Conservation (phyloP, 2,888 invertebrate species). For the Bibio marci region DNA sequence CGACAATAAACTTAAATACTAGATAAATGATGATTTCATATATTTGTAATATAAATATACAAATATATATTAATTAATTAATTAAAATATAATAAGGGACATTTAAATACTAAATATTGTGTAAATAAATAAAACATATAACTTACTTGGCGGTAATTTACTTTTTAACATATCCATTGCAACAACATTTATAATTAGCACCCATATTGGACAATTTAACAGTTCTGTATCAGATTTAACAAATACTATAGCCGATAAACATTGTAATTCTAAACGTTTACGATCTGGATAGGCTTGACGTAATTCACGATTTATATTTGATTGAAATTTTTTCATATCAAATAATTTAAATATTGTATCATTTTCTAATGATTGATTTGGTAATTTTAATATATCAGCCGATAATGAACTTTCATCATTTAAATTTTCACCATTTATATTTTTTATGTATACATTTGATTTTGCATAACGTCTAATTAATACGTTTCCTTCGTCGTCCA, state of each 20-base stretch:
- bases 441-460: conserved; percentile 46
- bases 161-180: conserved; percentile 62
- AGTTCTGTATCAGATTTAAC: conserved; percentile 49
- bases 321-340: conserved; percentile 55
- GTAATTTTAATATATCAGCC: conserved; percentile 46
- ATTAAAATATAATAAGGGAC: too few relatives aligned
- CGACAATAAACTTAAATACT: too few relatives aligned
- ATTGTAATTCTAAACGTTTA: conserved; percentile 46
- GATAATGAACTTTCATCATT: conserved; percentile 45
- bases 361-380: conserved; percentile 41
- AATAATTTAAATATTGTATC: conserved; percentile 37
- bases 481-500: conserved; percentile 56
- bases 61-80: too few relatives aligned
- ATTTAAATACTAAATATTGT: too few relatives aligned
- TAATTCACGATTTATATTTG: conserved; percentile 47
- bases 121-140: neutral
- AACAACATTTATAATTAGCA: conserved; percentile 59
- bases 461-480: conserved; percentile 50
- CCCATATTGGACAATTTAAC: conserved; percentile 60
- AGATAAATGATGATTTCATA: too few relatives aligned
- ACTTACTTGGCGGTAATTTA: conserved; percentile 40
- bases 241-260: conserved; percentile 52
- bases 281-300: conserved; percentile 49
- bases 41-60: too few relatives aligned
- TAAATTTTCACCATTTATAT: conserved; percentile 26